Evolutionary conservation across 2,888 invertebrate genomes (phyloP).

Genomic region (Scrobipalpa atriplicella): DNA sequence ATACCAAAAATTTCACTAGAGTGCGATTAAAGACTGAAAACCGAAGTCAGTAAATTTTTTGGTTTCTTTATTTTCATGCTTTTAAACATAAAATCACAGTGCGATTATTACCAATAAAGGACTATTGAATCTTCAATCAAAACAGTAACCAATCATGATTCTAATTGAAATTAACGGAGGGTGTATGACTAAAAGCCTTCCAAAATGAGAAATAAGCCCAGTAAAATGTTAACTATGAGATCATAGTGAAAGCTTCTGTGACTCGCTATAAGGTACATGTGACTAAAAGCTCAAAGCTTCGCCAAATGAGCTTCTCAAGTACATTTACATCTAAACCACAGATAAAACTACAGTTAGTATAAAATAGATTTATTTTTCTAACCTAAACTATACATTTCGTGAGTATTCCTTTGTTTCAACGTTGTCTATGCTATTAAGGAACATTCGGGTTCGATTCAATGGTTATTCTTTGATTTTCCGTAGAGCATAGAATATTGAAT

Average conservation of each 20-base stretch:
- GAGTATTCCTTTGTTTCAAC: conserved; percentile 60
- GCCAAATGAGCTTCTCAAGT: conserved; percentile 47
- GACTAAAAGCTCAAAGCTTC: conserved; percentile 60
- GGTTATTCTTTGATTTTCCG: conserved; percentile 15
- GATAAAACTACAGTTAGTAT: conserved; percentile 66
- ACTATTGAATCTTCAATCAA: too few relatives aligned
- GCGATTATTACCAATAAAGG: too few relatives aligned
- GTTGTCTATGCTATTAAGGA: conserved; percentile 35
- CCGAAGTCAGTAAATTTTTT: too few relatives aligned
- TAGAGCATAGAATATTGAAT: conserved; percentile 33
- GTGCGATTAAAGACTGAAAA: too few relatives aligned
- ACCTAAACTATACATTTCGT: conserved; percentile 65
- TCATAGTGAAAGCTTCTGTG: conserved; percentile 30
- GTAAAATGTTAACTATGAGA: conserved; percentile 28
- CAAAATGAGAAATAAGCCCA: background rate
- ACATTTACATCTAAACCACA: conserved; percentile 42
- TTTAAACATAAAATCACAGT: too few relatives aligned
- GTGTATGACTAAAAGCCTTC: background rate
- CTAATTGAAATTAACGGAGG: too few relatives aligned
- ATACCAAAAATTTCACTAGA: too few relatives aligned
- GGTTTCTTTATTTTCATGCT: too few relatives aligned
- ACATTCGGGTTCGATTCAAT: conserved; percentile 29
- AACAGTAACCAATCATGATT: too few relatives aligned
- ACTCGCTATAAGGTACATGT: conserved; percentile 46
- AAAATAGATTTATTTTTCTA: conserved; percentile 78